Evolutionary conservation across 1,140 invertebrate genomes (phyloP), one percentile per base, ranked within the genome.

Genomic region (Hyles euphorbiae): DNA sequence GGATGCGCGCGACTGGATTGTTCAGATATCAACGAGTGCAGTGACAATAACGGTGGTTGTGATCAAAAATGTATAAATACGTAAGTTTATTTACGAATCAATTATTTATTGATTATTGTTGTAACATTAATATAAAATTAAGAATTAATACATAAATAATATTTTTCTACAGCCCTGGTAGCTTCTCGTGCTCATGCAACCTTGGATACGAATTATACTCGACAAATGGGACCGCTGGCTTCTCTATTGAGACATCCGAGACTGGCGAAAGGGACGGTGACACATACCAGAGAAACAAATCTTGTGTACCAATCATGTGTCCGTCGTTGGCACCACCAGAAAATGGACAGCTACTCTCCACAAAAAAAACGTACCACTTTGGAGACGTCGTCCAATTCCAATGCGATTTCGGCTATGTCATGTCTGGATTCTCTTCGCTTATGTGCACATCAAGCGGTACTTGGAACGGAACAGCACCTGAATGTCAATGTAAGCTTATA

Each of bases 391-490:
- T 98, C 0, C 93, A 92, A 60, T 99, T 99, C 91, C 95, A 97
- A 76, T 99, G 98, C 84, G 93, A 98, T 71, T 98, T 99, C 87
- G 98, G 98, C 9, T 98, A 97, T 81, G 94, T 98, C 5, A 94
- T 98, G 91, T 92, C 94, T 65, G 98, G 98, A 52, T 93, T 94
- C 50, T 92, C 94, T 2, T 93, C 94, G 33, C 88, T 99, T 3
- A 89, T 96, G 46, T 99, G 98, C 87, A 95, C 95, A 4, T 96
- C 96, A 43, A 94, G 93, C 87, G 98, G 98, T 53, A 91, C 91
- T 43, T 99, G 98, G 98, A 98, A 99, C 88, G 96, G 96, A 72
- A 95, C 96, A 12, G 92, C 95, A 40, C 98, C 98, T 3, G 94
- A 96, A 88, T 99, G 97, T 87, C 94, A 96, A 91, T 96, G 95